These are phyloP conservation scores for Phasianus colchicus DNA, from an alignment of 2,113 vertebrate genomes.

Conservation along the genomic window DNA sequence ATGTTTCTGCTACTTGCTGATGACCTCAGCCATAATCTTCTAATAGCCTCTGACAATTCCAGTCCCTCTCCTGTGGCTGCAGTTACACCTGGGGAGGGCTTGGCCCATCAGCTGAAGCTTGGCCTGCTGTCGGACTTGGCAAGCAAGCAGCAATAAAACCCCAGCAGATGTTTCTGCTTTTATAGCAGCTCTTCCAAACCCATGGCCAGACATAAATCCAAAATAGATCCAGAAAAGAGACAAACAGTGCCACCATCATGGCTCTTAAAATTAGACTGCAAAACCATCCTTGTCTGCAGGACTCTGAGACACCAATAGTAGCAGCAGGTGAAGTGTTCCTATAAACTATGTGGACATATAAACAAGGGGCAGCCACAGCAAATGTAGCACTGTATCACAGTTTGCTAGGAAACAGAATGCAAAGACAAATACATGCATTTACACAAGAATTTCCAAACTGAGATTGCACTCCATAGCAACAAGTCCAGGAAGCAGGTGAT, in stretches of 20 bases:
- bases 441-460: conserved; percentile 17
- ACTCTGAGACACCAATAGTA: neutral
- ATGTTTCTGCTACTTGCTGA: neutral
- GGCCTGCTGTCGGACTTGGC: conserved; percentile 32
- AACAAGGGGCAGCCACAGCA: neutral
- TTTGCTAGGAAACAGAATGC: conserved; percentile 30
- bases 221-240: conserved; percentile 28
- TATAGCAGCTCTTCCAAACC: conserved; percentile 35
- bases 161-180: conserved; percentile 47
- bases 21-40: neutral
- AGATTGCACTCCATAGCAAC: neutral
- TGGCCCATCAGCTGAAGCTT: conserved; percentile 38
- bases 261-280: conserved; percentile 53
- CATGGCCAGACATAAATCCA: conserved; percentile 33
- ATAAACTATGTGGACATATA: neutral
- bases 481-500: neutral
- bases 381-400: neutral
- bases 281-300: conserved; percentile 29
- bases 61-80: neutral
- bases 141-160: neutral
- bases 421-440: neutral
- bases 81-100: conserved; percentile 32
- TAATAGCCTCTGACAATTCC: neutral
- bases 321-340: conserved; percentile 10
- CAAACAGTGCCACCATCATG: conserved; percentile 37